Evolutionary conservation across 2,797 vertebrate species (phyloP), one percentile per base, ranked within the genome.

Genomic region (Lutjanus campechanus): DNA sequence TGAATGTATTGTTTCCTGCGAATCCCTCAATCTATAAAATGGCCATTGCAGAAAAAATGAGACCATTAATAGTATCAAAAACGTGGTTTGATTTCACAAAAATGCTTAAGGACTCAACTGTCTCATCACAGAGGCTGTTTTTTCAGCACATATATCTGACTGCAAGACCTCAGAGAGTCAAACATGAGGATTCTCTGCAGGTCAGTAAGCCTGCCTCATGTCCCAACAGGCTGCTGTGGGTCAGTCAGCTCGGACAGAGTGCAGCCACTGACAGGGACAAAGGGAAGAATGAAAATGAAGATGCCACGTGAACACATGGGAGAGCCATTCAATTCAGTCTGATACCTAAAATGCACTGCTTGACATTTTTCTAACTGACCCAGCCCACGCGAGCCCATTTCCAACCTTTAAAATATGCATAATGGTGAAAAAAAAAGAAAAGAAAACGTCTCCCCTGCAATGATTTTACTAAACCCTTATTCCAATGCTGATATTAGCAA

Each of bases 361-460:
- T 83, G 73, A 63, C 83, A 78, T 85, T 83, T 87, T 58, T 59
- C 49, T 51, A 6, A 68, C 12, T 69, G 74, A 77, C 60, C 82
- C 61, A 16, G 73, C 76, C 40, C 50, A 59, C 66, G 69, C 58
- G 47, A 43, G 16, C 51, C 53, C 82, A 76, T 64, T 62, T 74
- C 40, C 65, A 76, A 63, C 64, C 61, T 81, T 69, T 76, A 76
- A 75, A 91, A 77, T 65, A 58, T 84, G 69, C 62, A 84, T 53
- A 46, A 55, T 1, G 11, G 47, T 63, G 44, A 29, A 61, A 71
- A 72, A 47, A 36, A 36, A 36, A 36, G 29, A 36, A 36, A 36
- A 25, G 25, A 25, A 43, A 67, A 56, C 44, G 13, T n/a, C n/a
- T 64, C 75, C 22, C 15, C n/a, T 36, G 20, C 65, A 49, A 51